These are phyloP conservation scores for Limnephilus marmoratus DNA, from an alignment of 2,888 invertebrate genomes.

Conservation along the genomic window DNA sequence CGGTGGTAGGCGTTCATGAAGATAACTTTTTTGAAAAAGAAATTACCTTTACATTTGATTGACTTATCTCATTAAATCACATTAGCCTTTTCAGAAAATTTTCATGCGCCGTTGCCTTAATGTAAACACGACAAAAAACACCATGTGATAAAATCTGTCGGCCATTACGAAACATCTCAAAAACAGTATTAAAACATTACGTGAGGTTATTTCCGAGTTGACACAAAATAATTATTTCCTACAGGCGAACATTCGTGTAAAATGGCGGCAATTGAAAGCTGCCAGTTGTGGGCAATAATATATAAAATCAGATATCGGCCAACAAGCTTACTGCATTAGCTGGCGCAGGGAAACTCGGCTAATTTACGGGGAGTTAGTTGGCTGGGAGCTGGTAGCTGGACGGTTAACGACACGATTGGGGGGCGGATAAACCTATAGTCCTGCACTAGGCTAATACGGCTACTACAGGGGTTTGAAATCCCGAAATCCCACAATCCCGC, in stretches of 20 bases:
- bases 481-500: too few species aligned
- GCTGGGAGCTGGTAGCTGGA: not conserved
- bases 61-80: not conserved
- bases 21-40: not conserved
- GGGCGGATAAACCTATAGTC: not conserved
- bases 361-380: conserved; percentile 34
- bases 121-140: too few species aligned
- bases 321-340: conserved; percentile 65
- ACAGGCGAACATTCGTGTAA: conserved; percentile 30
- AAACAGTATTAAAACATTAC: not conserved
- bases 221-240: conserved; percentile 28
- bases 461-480: not conserved
- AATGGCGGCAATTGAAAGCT: conserved; percentile 26
- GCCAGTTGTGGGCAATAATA: conserved; percentile 47
- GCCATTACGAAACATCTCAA: not conserved
- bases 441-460: not conserved
- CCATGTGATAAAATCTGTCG: not conserved
- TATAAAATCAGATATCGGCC: conserved; percentile 63
- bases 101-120: not conserved
- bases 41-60: not conserved
- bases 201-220: not conserved
- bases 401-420: conserved; percentile 16
- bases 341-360: conserved; percentile 14
- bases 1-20: too few species aligned
- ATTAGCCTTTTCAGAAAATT: not conserved